Base-by-base conservation (phyloP, 2,797 vertebrate species). In the Crypturellus tataupa region DNA sequence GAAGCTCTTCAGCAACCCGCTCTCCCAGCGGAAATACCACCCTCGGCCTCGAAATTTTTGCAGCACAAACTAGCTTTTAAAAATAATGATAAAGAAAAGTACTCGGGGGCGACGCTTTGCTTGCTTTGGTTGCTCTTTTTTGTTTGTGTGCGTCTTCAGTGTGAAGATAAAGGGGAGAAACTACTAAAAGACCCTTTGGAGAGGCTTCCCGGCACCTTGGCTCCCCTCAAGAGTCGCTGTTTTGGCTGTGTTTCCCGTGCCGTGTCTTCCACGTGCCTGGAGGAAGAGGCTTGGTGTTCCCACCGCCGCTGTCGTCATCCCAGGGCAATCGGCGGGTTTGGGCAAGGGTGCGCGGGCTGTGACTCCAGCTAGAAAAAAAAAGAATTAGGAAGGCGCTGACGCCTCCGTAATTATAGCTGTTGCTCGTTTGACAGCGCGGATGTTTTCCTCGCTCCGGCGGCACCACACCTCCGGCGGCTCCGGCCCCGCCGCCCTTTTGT, bases 401-500 rank as follows among this genome's bases (percentile, higher is more conserved):
- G 93, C 97, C 96, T 98, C 93, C 21, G 13, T 98, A 98, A 98
- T 98, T 98, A 98, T 93, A 98, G 97, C 97, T 98, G 97, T 97
- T 97, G 85, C 95, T 94, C 97, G 95, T 95, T 97, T 96, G 95
- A 98, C 97, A 97, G 93, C 70, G 90, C 85, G 96, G 96, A 93
- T 97, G 97, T 97, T 98, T 98, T 97, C 97, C 96, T 96, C 96
- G 96, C 97, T 97, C 63, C 84, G 58, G 90, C 46, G 69, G 77
- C 51, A 59, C 97, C 97, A 94, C 97, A 94, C 97, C 98, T 94
- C 96, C 55, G 4, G 3, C 78, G 92, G 96, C 96, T 96, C 94
- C 49, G 88, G 47, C 46, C 23, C 46, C 46, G 9, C 46, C 46
- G 46, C 47, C 47, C 47, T 49, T 24, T 49, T 23, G 23, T 49